Evolutionary conservation across 2,113 vertebrate species (phyloP).

Genomic region (Zapornia atra): DNA sequence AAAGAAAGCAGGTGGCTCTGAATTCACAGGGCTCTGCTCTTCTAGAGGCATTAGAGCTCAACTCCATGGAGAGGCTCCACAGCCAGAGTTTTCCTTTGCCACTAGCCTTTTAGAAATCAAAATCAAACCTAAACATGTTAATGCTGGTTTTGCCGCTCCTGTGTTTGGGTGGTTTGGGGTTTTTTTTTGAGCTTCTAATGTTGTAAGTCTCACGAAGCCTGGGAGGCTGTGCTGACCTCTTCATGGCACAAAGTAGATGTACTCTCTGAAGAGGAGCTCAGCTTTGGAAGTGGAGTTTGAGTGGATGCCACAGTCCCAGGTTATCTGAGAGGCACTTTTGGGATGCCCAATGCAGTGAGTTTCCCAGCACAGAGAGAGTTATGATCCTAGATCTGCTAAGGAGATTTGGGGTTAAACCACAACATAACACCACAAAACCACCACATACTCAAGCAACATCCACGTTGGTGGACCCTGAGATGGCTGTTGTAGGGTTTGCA

Average conservation of each 20-base stretch:
- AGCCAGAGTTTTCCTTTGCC: conserved; percentile 4
- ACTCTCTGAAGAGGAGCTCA: not conserved
- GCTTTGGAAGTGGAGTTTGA: not conserved
- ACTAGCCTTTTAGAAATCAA: not conserved
- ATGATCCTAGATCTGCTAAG: not conserved
- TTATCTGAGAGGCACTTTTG: not conserved
- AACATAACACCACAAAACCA: not conserved
- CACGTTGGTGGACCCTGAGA: not conserved
- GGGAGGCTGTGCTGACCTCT: not conserved
- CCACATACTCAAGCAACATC: not conserved
- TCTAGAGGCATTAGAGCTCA: not conserved
- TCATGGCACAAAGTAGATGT: not conserved
- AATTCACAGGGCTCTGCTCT: not conserved
- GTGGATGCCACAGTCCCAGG: not conserved
- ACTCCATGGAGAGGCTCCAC: not conserved
- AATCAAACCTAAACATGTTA: not conserved
- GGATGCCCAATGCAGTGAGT: not conserved
- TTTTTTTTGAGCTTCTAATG: not conserved
- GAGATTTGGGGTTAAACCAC: not conserved
- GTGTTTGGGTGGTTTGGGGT: not conserved
- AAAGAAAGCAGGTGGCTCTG: not conserved
- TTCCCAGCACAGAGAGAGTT: not conserved
- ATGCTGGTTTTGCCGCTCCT: not conserved
- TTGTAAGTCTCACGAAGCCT: not conserved
- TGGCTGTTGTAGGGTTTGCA: not conserved